Base-by-base conservation (phyloP, 2,888 invertebrate species). In the Drosophila maculinotata region DNA sequence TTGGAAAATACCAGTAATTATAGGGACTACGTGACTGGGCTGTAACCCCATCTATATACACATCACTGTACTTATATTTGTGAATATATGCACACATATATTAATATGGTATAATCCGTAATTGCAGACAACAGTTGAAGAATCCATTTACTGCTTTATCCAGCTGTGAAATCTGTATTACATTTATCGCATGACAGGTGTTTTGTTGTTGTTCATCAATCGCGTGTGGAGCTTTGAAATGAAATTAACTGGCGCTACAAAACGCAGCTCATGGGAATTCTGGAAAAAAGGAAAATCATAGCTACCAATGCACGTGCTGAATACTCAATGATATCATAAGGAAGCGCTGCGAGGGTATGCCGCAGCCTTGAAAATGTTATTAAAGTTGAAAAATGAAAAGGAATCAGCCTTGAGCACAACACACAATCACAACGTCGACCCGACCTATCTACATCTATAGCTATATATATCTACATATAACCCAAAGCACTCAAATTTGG, bases 1-100 rank as follows among this genome's bases (percentile, higher is more conserved):
- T 48, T 53, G 72, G 39, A 58, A 79, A 83, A 72, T 65, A 59
- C 42, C 63, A 2, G 35, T 68, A 74, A 77, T 79, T 78, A 81
- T 10, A 9, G 33, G 14, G 17, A 20, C 17, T 64, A 48, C 66
- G 62, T 77, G 69, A 66, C 58, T 66, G 30, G 36, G 12, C 17
- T 10, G 12, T 36, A 20, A n/a, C 8, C 31, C 17, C 17, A 10
- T 12, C 12, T 17, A 44, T 8, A 52, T 9, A 26, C 26, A 53
- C 15, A 31, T 39, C 30, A 12, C 9, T 8, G 3, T 14, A 14
- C 9, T 6, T n/a, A 10, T 36, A 31, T 8, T 2, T 31, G 23
- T 33, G 8, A 41, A 17, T 15, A 3, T 28, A 28, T 7, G 28
- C 36, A 10, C 9, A 31, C n/a, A n/a, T 42, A 56, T 12, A 20